These are phyloP conservation scores for Eudasyphora cyanicolor DNA, from an alignment of 2,888 invertebrate species.

Conservation along the genomic window DNA sequence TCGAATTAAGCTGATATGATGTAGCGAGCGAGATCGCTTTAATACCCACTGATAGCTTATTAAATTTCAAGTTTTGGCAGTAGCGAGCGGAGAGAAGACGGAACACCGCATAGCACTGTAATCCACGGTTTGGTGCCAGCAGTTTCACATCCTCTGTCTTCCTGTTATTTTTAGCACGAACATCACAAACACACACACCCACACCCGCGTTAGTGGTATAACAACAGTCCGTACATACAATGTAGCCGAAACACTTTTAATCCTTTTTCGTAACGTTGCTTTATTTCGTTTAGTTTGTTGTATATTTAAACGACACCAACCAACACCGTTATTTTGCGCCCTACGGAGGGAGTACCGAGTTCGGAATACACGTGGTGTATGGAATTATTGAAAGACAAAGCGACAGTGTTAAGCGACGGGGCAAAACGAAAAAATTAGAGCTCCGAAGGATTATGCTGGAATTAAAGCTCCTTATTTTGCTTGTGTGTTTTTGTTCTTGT, in stretches of 20 bases:
- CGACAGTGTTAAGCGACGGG: slow-evolving; percentile 8
- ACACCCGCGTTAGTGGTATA: too few relatives aligned
- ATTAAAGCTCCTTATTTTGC: too few relatives aligned
- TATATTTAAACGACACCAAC: not conserved
- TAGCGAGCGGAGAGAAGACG: slow-evolving; percentile 12
- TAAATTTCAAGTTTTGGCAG: slow-evolving; percentile 41
- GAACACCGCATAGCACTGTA: slow-evolving; percentile 53
- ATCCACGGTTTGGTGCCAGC: slow-evolving; percentile 61
- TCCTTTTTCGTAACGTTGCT: slow-evolving; percentile 33
- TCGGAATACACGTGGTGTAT: slow-evolving; percentile 19
- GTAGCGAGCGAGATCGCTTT: slow-evolving; percentile 7
- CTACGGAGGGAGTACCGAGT: not conserved
- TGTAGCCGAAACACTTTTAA: slow-evolving; percentile 25
- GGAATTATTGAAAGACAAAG: slow-evolving; percentile 26
- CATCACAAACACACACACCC: slow-evolving; percentile 4
- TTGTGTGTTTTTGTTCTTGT: slow-evolving; percentile 35
- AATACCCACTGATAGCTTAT: slow-evolving; percentile 46
- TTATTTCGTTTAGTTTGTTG: slow-evolving; percentile 10
- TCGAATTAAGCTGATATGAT: not conserved
- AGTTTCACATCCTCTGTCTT: slow-evolving; percentile 31
- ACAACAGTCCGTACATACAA: not conserved
- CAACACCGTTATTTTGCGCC: slow-evolving; percentile 4
- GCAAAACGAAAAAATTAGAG: slow-evolving; percentile 27
- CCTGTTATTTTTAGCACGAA: not conserved
- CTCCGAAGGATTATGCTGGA: slow-evolving; percentile 41